Evolutionary conservation across 2,888 invertebrate species (phyloP).

Genomic region (Lottia gigantea): DNA sequence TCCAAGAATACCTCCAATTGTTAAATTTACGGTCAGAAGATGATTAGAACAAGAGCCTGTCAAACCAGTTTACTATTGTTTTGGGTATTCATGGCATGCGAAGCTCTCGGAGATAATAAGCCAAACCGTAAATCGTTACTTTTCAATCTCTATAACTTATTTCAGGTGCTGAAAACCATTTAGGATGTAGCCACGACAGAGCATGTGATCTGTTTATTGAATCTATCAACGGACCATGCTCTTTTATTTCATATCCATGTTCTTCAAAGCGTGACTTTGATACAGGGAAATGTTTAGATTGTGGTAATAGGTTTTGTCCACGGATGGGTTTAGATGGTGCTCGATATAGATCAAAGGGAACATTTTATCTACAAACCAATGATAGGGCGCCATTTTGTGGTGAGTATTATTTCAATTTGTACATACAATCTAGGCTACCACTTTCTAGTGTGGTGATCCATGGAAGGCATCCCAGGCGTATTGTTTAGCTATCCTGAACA

Average conservation of each 20-base stretch:
- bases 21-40: no score
- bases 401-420: slow-evolving; percentile 12
- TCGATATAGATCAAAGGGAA: slow-evolving; percentile 26
- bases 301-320: slow-evolving; percentile 27
- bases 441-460: no score
- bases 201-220: slow-evolving; percentile 37
- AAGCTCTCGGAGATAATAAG: no score
- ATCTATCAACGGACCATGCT: slow-evolving; percentile 39
- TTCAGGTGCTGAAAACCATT: slow-evolving; percentile 19
- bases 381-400: slow-evolving; percentile 32
- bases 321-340: slow-evolving; percentile 38
- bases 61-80: background rate
- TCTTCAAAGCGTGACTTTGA: slow-evolving; percentile 31
- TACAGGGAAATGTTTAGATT: slow-evolving; percentile 29
- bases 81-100: background rate
- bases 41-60: slow-evolving; percentile 4
- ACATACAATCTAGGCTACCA: no score
- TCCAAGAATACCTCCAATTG: no score
- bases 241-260: slow-evolving; percentile 37
- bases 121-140: no score
- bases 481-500: no score
- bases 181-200: slow-evolving; percentile 41
- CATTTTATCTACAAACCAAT: slow-evolving; percentile 37
- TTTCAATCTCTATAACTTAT: no score
- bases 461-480: no score